Percentiles rank a stretch among this genome's conserved stretches.
Evolutionary conservation across 2,797 vertebrate species (phyloP).

Genomic region (Cirrhinus molitorella): DNA sequence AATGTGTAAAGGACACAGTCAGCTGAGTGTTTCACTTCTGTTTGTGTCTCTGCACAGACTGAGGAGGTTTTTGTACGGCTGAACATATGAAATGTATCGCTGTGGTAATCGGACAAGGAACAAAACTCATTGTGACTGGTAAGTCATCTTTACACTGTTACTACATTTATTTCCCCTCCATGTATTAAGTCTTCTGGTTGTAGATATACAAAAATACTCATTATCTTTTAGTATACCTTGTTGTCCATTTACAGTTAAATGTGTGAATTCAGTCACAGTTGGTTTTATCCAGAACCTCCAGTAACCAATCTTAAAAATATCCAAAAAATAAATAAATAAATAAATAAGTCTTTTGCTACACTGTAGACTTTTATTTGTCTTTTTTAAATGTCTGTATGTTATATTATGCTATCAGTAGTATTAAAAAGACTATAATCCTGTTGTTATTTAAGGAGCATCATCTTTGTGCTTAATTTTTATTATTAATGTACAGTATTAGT

Average conservation of each 20-base stretch:
- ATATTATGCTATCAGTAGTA: not conserved
- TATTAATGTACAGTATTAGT: not conserved
- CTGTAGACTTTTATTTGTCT: too few relatives aligned
- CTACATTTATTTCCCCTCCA: not conserved
- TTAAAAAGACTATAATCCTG: not conserved
- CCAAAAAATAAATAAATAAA: too few relatives aligned
- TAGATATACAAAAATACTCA: not conserved
- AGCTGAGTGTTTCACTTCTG: conserved; percentile 39
- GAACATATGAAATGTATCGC: conserved; percentile 68
- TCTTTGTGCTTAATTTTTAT: not conserved
- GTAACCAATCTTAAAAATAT: not conserved
- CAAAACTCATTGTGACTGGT: conserved; percentile 70
- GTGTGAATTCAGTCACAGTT: not conserved
- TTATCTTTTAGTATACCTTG: not conserved
- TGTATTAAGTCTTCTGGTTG: not conserved
- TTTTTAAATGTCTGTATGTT: not conserved
- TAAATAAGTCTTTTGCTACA: too few relatives aligned
- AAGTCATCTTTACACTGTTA: conserved; percentile 48
- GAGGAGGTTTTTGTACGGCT: conserved; percentile 59
- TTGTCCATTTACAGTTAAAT: not conserved
- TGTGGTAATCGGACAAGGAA: conserved; percentile 77
- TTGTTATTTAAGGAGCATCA: not conserved
- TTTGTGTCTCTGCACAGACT: conserved; percentile 22
- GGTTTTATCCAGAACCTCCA: not conserved
- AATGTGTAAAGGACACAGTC: not conserved